phyloP scores from a whole-genome alignment of 2,888 invertebrate species.

The Flexamia atlantica region DNA sequence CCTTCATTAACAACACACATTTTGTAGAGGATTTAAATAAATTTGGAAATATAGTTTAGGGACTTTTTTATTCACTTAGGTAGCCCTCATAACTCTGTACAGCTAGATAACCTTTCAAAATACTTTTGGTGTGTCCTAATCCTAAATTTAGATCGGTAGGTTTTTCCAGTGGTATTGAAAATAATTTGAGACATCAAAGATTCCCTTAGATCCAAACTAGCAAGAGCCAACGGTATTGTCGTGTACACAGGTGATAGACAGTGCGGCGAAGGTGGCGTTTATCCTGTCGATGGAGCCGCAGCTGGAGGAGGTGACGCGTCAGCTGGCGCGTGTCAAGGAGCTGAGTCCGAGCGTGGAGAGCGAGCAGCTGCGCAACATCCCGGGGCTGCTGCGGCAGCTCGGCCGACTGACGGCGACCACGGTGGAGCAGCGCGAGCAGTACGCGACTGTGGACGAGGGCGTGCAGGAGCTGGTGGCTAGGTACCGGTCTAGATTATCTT shows the following conservation, averaged over 20 bases:
- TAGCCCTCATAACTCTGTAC: no score
- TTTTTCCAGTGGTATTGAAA: no score
- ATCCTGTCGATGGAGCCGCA: slow-evolving; percentile 58
- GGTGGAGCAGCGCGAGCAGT: slow-evolving; percentile 30
- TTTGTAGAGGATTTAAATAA: no score
- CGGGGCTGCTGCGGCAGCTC: slow-evolving; percentile 45
- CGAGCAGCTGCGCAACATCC: slow-evolving; percentile 59
- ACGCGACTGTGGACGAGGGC: background rate
- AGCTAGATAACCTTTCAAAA: no score
- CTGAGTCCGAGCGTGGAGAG: slow-evolving; percentile 51
- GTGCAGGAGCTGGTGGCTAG: slow-evolving; percentile 29
- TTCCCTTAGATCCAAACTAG: no score
- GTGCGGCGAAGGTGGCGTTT: slow-evolving; percentile 57
- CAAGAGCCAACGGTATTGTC: background rate
- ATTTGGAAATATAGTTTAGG: no score
- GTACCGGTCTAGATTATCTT: no score
- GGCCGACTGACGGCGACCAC: background rate
- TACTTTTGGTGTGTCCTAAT: no score
- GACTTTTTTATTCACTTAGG: no score
- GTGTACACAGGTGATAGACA: slow-evolving; percentile 53
- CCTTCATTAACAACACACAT: no score
- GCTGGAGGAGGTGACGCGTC: slow-evolving; percentile 33
- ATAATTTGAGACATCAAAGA: no score
- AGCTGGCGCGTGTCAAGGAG: slow-evolving; percentile 49
- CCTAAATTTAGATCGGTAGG: no score